Conservation (phyloP, 2,888 invertebrate genomes). For the Cantharis nigra region DNA sequence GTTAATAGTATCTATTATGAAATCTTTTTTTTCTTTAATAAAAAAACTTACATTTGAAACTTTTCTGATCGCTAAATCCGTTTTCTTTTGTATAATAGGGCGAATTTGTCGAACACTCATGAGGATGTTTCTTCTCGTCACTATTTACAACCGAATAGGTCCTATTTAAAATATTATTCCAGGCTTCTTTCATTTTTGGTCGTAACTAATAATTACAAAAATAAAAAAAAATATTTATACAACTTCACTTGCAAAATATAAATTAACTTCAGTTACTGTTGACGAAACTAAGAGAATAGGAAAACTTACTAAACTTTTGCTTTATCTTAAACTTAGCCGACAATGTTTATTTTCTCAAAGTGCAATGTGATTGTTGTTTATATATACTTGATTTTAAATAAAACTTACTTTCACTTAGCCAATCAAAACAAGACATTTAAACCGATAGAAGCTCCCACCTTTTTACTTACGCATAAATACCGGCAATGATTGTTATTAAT, state of each 20-base stretch:
- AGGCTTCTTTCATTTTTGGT: constrained; percentile 49
- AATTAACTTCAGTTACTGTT: neutral
- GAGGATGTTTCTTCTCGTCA: neutral
- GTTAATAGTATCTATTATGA: too few relatives aligned
- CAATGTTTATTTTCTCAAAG: neutral
- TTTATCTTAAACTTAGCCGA: neutral
- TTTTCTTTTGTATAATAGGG: neutral
- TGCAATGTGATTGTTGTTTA: constrained; percentile 6
- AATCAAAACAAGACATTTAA: constrained; percentile 12
- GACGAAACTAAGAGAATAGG: neutral
- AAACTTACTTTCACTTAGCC: constrained; percentile 33
- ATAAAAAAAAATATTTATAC: too few relatives aligned
- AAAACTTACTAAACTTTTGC: neutral
- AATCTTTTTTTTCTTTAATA: too few relatives aligned
- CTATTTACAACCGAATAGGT: constrained; percentile 46
- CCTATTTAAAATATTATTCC: constrained; percentile 44
- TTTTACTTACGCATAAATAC: neutral
- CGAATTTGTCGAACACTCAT: constrained; percentile 1
- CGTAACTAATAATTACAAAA: too few relatives aligned
- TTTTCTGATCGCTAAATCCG: neutral
- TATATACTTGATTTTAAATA: constrained; percentile 14
- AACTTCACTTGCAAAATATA: too few relatives aligned
- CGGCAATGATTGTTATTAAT: neutral
- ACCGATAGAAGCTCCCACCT: constrained; percentile 16
- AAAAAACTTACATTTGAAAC: neutral